Percentiles rank a stretch among this genome's conserved stretches.
phyloP scores from a whole-genome alignment of 2,888 invertebrate genomes.

The Phorcus lineatus region DNA sequence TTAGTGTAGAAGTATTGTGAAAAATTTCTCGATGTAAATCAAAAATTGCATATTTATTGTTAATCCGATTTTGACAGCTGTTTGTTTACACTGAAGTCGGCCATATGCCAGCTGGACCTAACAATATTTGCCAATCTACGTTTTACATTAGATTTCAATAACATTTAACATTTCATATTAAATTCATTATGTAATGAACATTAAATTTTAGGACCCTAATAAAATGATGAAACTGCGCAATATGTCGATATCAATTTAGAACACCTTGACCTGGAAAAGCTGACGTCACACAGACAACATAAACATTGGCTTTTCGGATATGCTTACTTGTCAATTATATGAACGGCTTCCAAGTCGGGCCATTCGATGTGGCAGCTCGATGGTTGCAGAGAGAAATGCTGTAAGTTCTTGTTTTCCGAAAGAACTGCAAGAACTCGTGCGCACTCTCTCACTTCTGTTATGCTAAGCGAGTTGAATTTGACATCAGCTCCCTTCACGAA shows the following conservation, averaged over 20 bases:
- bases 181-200: too few species aligned
- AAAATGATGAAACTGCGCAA: slow-evolving; percentile 25
- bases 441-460: slow-evolving; percentile 67
- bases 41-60: too few species aligned
- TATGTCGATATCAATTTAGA: slow-evolving; percentile 26
- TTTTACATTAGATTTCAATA: too few species aligned
- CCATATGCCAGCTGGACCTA: slow-evolving; percentile 1
- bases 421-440: slow-evolving; percentile 64
- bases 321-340: slow-evolving; percentile 60
- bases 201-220: too few species aligned
- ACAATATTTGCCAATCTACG: too few species aligned
- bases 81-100: not conserved
- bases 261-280: not conserved
- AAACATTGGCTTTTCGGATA: slow-evolving; percentile 32
- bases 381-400: slow-evolving; percentile 69
- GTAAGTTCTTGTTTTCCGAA: slow-evolving; percentile 68
- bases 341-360: slow-evolving; percentile 80
- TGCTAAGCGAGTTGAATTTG: slow-evolving; percentile 69
- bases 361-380: slow-evolving; percentile 73
- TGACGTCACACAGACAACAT: slow-evolving; percentile 30
- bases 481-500: slow-evolving; percentile 70
- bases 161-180: too few species aligned
- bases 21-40: too few species aligned
- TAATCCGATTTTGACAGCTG: not conserved
- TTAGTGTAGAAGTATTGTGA: too few species aligned